Evolutionary conservation across 1,140 invertebrate species (phyloP).

Genomic region (Leptopilina boulardi): DNA sequence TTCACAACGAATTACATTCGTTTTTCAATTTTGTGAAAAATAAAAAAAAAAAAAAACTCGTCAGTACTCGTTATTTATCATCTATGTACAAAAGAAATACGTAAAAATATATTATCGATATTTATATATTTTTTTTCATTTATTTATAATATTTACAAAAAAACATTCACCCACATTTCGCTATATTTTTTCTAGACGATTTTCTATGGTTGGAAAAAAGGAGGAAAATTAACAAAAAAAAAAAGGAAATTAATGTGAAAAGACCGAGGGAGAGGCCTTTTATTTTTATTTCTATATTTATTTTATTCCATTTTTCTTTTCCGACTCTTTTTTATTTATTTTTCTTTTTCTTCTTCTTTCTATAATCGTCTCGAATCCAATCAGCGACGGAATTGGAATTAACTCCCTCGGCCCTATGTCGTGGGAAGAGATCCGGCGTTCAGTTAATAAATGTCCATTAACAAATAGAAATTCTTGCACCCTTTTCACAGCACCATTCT

Average conservation of each 20-base stretch:
- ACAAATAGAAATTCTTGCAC: conserved; percentile 15
- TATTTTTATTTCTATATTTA: neutral
- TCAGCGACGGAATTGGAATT: conserved; percentile 5
- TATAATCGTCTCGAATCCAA: neutral
- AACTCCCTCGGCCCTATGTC: neutral
- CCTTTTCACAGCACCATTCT: neutral
- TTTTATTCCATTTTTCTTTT: neutral
- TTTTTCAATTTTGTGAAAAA: too few species aligned
- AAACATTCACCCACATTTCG: neutral
- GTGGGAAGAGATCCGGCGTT: conserved; percentile 29
- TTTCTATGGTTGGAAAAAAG: too few species aligned
- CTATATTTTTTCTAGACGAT: neutral
- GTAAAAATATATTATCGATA: conserved; percentile 22
- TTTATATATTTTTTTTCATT: conserved; percentile 9
- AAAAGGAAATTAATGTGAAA: neutral
- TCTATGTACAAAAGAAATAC: conserved; percentile 6
- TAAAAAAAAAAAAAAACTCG: too few species aligned
- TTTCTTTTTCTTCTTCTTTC: neutral
- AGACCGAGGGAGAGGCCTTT: neutral
- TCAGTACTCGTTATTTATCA: too few species aligned
- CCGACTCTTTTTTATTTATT: neutral
- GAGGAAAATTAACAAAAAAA: neutral
- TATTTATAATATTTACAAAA: conserved; percentile 26
- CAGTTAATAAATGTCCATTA: conserved; percentile 11
- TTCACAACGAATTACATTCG: neutral